Evolutionary conservation across 2,113 vertebrate species (phyloP), one percentile per base, ranked within the genome.

Genomic region (Tympanuchus pallidicinctus): DNA sequence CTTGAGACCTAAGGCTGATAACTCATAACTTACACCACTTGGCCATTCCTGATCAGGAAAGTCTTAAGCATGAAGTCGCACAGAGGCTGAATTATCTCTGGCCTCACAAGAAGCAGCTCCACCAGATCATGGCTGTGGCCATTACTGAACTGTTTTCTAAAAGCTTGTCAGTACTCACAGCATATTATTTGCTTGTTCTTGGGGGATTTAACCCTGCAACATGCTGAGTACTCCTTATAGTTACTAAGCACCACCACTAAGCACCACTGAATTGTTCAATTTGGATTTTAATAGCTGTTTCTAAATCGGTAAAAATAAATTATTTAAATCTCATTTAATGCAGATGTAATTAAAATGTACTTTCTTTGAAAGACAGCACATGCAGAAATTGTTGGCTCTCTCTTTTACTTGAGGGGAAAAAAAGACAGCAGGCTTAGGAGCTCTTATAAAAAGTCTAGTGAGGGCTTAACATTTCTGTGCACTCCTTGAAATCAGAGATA

Each of bases 401-500:
- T 88, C 16, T 57, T 83, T 6, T 65, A 72, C 69, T 84, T 83
- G 8, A 24, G 27, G 54, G 1, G 0, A 8, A 63, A 67, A 69
- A 71, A 75, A 74, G 64, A 38, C 54, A 60, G 6, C 40, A 34
- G 47, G 30, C 30, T 94, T 93, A 92, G 79, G 73, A 95, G 73
- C 22, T 92, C 70, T 93, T 95, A 92, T 91, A 15, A 86, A 78
- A 96, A 75, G 43, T 93, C 78, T 90, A 82, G 77, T 65, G 83
- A 93, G 90, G 48, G 78, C 91, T 97, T 96, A 96, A 94, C 66
- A 57, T 96, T 97, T 95, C 76, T 90, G 40, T 94, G 85, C 61
- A 73, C 79, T 94, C 47, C 76, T 92, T 95, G 90, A 96, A 97
- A 96, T 84, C 71, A 89, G 92, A 95, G 92, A 96, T 94, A 94